These are phyloP conservation scores for Pseudomyrmex cubaensis DNA, from an alignment of 1,140 invertebrate species.

Conservation along the genomic window DNA sequence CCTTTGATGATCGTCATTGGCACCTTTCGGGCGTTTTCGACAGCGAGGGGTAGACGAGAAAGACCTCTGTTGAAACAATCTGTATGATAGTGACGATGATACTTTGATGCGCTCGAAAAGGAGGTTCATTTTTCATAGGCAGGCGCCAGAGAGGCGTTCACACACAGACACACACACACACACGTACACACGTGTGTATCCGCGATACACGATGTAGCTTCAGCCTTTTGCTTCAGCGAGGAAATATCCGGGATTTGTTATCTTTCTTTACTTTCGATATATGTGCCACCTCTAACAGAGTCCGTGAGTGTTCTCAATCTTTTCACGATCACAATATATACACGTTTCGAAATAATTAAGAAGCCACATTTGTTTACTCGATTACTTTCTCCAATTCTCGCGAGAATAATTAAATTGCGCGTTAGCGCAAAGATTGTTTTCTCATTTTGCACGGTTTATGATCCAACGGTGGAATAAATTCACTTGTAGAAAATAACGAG, in stretches of 20 bases:
- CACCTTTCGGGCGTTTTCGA: conserved; percentile 49
- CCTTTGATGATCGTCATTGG: conserved; percentile 51
- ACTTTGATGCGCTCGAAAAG: conserved; percentile 70
- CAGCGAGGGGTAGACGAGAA: conserved; percentile 14
- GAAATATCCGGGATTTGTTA: conserved; percentile 54
- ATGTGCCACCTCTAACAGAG: neutral
- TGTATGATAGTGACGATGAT: conserved; percentile 65
- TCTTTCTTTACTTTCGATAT: conserved; percentile 60
- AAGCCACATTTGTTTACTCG: neutral
- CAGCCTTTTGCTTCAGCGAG: conserved; percentile 53
- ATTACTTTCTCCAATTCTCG: conserved; percentile 4
- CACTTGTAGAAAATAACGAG: too few relatives aligned
- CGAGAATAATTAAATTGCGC: neutral
- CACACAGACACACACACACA: conserved; percentile 64
- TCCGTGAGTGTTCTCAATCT: conserved; percentile 55
- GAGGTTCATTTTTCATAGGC: conserved; percentile 82
- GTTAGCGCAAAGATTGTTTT: neutral
- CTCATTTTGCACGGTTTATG: conserved; percentile 1
- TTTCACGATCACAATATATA: neutral
- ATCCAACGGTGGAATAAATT: too few relatives aligned
- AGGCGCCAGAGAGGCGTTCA: conserved; percentile 81
- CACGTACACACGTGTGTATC: conserved; percentile 14
- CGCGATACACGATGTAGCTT: neutral
- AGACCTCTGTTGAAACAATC: conserved; percentile 64
- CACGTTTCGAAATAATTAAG: neutral